These are phyloP conservation scores for Scaptomyza montana DNA, from an alignment of 1,140 invertebrate genomes.

Conservation along the genomic window DNA sequence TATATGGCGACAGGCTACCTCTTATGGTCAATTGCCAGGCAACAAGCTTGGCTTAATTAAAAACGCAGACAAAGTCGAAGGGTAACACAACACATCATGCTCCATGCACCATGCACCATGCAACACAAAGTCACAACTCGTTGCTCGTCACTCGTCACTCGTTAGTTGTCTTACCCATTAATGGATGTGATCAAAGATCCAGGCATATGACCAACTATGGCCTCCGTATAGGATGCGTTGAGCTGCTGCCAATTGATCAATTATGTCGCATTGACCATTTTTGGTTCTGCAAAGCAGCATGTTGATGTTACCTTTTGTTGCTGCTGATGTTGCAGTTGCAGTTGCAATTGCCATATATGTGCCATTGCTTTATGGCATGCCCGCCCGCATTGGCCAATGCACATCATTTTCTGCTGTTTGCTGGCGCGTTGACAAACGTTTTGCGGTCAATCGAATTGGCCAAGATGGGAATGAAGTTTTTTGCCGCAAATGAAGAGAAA, in stretches of 20 bases:
- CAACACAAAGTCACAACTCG: constrained; percentile 14
- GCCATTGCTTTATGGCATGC: constrained; percentile 23
- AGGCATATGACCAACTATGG: constrained; percentile 50
- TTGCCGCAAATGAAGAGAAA: constrained; percentile 42
- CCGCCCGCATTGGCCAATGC: constrained; percentile 46
- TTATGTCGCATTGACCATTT: constrained; percentile 68
- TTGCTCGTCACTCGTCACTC: constrained; percentile 22
- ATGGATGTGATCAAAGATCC: neutral
- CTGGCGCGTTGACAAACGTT: constrained; percentile 40
- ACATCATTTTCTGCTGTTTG: constrained; percentile 52
- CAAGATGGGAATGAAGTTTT: constrained; percentile 28
- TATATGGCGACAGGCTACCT: constrained; percentile 24
- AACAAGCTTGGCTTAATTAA: constrained; percentile 49
- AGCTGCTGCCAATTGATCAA: constrained; percentile 66
- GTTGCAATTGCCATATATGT: constrained; percentile 41
- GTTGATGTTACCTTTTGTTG: constrained; percentile 16
- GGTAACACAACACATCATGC: constrained; percentile 1
- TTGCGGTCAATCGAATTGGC: constrained; percentile 49
- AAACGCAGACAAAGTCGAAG: constrained; percentile 31
- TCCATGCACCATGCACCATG: constrained; percentile 5
- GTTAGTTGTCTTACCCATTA: constrained; percentile 40
- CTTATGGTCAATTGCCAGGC: constrained; percentile 30
- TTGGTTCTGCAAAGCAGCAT: constrained; percentile 8
- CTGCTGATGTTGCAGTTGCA: constrained; percentile 11
- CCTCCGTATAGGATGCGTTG: constrained; percentile 38